These are phyloP conservation scores for Elegia similella DNA, from an alignment of 2,888 invertebrate species.

Conservation along the genomic window DNA sequence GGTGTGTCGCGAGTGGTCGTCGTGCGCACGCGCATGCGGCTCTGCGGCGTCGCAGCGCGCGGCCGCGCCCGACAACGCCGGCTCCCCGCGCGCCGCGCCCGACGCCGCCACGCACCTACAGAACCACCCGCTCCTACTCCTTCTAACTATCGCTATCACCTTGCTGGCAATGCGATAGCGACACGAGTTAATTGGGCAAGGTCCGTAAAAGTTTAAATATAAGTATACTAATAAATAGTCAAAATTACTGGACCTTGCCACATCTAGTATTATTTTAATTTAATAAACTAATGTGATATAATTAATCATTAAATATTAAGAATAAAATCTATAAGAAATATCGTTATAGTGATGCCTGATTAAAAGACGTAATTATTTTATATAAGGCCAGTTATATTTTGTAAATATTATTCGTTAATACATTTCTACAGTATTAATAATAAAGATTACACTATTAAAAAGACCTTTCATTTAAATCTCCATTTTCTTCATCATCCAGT, in stretches of 20 bases:
- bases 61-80: slow-evolving; percentile 10
- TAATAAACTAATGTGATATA: slow-evolving; percentile 14
- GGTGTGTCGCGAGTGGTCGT: slow-evolving; percentile 86
- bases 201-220: not conserved
- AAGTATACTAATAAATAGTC: not conserved
- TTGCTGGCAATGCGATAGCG: slow-evolving; percentile 12
- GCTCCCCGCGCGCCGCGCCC: slow-evolving; percentile 18
- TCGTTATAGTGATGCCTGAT: not conserved
- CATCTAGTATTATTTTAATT: not conserved
- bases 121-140: slow-evolving; percentile 20
- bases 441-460: slow-evolving; percentile 10
- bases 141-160: not conserved
- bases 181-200: not conserved
- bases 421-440: slow-evolving; percentile 14
- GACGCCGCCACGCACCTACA: slow-evolving; percentile 20
- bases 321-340: not conserved
- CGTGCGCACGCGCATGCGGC: slow-evolving; percentile 65
- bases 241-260: not conserved
- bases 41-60: slow-evolving; percentile 19
- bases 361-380: not conserved
- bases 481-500: slow-evolving; percentile 89
- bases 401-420: slow-evolving; percentile 17
- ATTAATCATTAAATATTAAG: slow-evolving; percentile 17
- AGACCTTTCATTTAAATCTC: slow-evolving; percentile 64
- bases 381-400: slow-evolving; percentile 3